Conservation (phyloP, 2,113 vertebrate genomes). For the Ameiurus melas region DNA sequence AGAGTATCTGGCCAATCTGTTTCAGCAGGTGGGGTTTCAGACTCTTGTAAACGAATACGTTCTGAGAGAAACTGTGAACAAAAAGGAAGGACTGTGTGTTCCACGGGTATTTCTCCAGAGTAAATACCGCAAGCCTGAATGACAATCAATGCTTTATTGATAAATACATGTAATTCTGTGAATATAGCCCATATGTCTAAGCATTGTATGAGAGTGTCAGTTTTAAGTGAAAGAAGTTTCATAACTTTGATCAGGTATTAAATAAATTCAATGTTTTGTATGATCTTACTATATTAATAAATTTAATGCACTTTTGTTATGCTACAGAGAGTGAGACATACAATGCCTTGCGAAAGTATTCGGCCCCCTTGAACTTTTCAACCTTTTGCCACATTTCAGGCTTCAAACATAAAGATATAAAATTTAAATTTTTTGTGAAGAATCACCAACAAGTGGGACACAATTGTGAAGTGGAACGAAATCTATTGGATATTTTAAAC, state of each 20-base stretch:
- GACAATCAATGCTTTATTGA: background rate
- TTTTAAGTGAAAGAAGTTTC: background rate
- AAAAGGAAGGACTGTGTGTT: slow-evolving; percentile 89
- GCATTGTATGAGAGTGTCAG: background rate
- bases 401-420: too few species aligned
- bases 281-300: background rate
- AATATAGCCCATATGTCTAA: background rate
- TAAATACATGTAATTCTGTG: background rate
- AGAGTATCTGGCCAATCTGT: slow-evolving; percentile 86
- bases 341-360: too few species aligned
- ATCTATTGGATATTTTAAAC: too few species aligned
- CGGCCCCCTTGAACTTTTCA: too few species aligned
- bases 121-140: slow-evolving; percentile 82
- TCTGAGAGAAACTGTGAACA: slow-evolving; percentile 91
- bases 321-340: background rate
- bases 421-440: too few species aligned
- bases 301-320: background rate
- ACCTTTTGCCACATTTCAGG: too few species aligned
- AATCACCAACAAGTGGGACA: too few species aligned
- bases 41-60: slow-evolving; percentile 84
- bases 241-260: background rate
- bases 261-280: slow-evolving; percentile 7
- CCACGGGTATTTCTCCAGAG: slow-evolving; percentile 92
- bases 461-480: too few species aligned
- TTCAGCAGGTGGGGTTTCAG: slow-evolving; percentile 75